Conservation (phyloP, 2,888 invertebrate species). For the Aphodius granarius region DNA sequence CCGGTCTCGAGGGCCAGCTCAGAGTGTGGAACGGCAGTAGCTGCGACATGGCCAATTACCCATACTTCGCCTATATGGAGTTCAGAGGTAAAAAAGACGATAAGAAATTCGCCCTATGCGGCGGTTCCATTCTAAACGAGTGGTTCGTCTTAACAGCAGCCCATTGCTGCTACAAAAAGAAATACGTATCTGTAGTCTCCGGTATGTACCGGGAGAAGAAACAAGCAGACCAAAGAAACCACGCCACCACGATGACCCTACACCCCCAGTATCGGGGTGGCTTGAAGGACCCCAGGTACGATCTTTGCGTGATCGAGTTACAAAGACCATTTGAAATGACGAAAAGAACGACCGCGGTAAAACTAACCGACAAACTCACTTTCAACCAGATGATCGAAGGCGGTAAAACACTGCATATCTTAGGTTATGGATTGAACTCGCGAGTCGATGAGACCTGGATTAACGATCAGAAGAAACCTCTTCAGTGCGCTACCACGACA, state of each 20-base stretch:
- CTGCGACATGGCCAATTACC: slow-evolving; percentile 35
- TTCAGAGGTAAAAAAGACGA: neutral
- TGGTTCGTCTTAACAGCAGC: slow-evolving; percentile 38
- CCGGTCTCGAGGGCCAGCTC: neutral
- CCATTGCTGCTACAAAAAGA: slow-evolving; percentile 35
- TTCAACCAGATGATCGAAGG: neutral
- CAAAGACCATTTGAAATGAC: neutral
- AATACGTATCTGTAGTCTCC: neutral
- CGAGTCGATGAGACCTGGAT: neutral
- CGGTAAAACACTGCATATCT: neutral
- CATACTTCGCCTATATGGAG: slow-evolving; percentile 26
- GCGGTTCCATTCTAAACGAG: slow-evolving; percentile 36
- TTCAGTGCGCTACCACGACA: neutral
- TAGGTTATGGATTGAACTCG: slow-evolving; percentile 1
- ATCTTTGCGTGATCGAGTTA: neutral
- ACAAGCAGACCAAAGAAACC: neutral
- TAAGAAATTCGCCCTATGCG: slow-evolving; percentile 38
- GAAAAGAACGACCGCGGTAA: neutral
- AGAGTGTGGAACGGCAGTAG: slow-evolving; percentile 40
- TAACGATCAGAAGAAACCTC: neutral
- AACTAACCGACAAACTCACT: neutral
- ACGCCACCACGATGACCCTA: neutral
- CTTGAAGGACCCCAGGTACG: neutral
- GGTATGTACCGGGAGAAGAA: neutral
- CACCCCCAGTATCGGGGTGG: neutral